Evolutionary conservation across 1,140 invertebrate species (phyloP).

Genomic region (Gonioctena quinquepunctata): DNA sequence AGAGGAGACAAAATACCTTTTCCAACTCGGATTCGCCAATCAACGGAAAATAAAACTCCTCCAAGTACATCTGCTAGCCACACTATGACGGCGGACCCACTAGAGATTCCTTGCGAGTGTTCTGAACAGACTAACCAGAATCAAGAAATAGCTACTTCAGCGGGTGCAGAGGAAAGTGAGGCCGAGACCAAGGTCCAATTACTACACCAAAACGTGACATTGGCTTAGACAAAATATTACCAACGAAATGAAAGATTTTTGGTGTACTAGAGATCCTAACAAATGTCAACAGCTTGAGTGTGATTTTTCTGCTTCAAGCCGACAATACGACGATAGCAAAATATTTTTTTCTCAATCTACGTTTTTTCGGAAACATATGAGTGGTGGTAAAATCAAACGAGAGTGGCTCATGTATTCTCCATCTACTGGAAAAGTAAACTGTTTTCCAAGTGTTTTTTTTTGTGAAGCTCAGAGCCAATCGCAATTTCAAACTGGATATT

Average conservation of each 20-base stretch:
- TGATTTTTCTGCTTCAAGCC: not conserved
- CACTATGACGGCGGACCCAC: not conserved
- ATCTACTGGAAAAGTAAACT: not conserved
- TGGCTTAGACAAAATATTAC: too few species aligned
- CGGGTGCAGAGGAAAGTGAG: too few species aligned
- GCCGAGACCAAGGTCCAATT: too few species aligned
- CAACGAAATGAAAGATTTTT: too few species aligned
- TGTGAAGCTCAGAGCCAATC: too few species aligned
- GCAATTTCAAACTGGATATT: too few species aligned
- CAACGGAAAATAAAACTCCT: not conserved
- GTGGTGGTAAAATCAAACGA: slow-evolving; percentile 4
- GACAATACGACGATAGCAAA: not conserved
- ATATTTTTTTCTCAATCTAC: not conserved
- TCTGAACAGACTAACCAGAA: not conserved
- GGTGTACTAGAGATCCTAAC: not conserved
- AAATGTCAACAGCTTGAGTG: not conserved
- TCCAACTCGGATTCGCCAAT: not conserved
- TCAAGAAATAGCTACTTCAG: not conserved
- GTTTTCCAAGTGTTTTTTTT: not conserved
- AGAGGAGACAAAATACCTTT: not conserved
- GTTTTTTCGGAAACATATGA: not conserved
- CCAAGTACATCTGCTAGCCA: not conserved
- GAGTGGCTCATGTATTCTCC: not conserved
- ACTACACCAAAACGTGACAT: too few species aligned
- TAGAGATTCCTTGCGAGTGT: not conserved